These are phyloP conservation scores for Leucosticte australis DNA, from an alignment of 2,113 vertebrate species.

Conservation along the genomic window DNA sequence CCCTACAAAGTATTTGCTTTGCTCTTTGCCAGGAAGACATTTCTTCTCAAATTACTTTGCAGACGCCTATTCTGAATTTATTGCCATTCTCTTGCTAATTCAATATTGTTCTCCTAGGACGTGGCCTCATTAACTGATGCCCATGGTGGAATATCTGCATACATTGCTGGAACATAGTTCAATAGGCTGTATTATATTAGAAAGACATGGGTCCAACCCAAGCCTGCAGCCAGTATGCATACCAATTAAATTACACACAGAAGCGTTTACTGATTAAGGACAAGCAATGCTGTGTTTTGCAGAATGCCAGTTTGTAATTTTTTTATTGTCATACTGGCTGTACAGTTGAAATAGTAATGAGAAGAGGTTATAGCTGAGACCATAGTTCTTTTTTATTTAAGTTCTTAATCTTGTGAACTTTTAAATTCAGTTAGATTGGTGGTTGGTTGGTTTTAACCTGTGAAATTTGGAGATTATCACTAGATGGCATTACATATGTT, in stretches of 20 bases:
- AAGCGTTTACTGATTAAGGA: not conserved
- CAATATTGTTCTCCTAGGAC: not conserved
- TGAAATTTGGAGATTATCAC: not conserved
- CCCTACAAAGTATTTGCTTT: not conserved
- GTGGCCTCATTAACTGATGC: not conserved
- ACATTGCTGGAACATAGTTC: not conserved
- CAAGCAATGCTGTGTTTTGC: not conserved
- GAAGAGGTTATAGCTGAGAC: not conserved
- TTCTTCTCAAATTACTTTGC: constrained; percentile 17
- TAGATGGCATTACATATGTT: not conserved
- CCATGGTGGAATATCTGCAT: not conserved
- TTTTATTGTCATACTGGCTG: not conserved
- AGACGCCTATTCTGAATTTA: not conserved
- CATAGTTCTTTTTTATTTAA: not conserved
- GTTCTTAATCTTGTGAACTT: not conserved
- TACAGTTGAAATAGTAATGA: not conserved
- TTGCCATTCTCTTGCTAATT: constrained; percentile 25
- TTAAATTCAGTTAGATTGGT: not conserved
- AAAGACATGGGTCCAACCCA: not conserved
- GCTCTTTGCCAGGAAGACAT: constrained; percentile 9
- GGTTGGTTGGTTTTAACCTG: not conserved
- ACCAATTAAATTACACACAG: not conserved
- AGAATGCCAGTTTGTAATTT: not conserved
- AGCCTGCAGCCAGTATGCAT: not conserved
- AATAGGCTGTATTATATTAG: not conserved